Evolutionary conservation across 2,113 vertebrate species (phyloP).

Genomic region (Crotalus horridus): DNA sequence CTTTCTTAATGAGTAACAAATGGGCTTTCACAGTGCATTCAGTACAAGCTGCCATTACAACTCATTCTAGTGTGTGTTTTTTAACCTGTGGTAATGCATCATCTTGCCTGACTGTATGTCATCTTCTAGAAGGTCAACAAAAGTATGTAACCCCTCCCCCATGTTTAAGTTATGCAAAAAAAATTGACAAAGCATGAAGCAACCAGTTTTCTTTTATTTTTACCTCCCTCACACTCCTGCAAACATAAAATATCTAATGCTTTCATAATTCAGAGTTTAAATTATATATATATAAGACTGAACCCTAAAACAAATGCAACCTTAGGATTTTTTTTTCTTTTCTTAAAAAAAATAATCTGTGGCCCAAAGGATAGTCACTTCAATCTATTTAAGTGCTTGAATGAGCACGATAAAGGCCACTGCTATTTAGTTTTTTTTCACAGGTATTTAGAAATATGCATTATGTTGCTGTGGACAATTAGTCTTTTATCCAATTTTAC

Average conservation of each 20-base stretch:
- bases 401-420: slow-evolving; percentile 21
- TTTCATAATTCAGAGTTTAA: not conserved
- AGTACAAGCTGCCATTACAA: slow-evolving; percentile 69
- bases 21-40: slow-evolving; percentile 65
- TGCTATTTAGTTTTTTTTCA: slow-evolving; percentile 69
- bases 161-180: slow-evolving; percentile 43
- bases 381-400: slow-evolving; percentile 33
- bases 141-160: slow-evolving; percentile 54
- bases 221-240: slow-evolving; percentile 19
- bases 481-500: slow-evolving; percentile 78
- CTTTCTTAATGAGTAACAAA: slow-evolving; percentile 78
- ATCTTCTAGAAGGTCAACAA: slow-evolving; percentile 67
- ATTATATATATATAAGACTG: not conserved
- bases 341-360: not conserved
- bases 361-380: slow-evolving; percentile 40
- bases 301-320: not conserved
- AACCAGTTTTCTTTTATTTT: slow-evolving; percentile 31
- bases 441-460: slow-evolving; percentile 70
- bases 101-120: slow-evolving; percentile 68
- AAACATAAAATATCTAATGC: slow-evolving; percentile 29
- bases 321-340: not conserved
- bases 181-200: slow-evolving; percentile 34
- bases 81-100: slow-evolving; percentile 66
- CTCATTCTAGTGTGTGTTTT: slow-evolving; percentile 53
- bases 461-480: slow-evolving; percentile 77